Evolutionary conservation across 1,140 invertebrate genomes (phyloP), one percentile per base, ranked within the genome.

Genomic region (Drosophila teissieri): DNA sequence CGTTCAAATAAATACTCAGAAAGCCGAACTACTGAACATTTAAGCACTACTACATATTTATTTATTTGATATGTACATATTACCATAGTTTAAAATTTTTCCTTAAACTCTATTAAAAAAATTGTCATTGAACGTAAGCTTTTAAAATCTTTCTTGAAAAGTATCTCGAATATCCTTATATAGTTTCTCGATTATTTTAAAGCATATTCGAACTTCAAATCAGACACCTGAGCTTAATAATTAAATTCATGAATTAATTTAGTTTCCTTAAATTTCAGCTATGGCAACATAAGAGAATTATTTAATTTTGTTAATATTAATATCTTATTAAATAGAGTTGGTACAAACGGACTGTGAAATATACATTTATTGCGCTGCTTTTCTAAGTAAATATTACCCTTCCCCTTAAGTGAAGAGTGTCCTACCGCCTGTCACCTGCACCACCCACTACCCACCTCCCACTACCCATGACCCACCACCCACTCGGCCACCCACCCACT

Each of bases 341-440:
- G 11, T 17, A 7, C 15, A 17, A 5, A 22, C 1, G 22, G 4
- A n/a, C 2, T 27, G 27, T 3, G 14, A n/a, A 48, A 8, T n/a
- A 12, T 24, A 8, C n/a, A 15, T 24, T 4, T 48, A 24, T 14
- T 5, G 24, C 24, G 4, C 36, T 17, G 12, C 17, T 7, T 15
- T 36, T 12, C 49, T 52, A 52, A 36, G 17, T 36, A 52, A 52
- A 52, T 19, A 52, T 19, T 52, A 36, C 49, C 31, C 31, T 52
- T 36, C 12, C 31, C 15, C 11, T 17, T 52, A 36, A 14, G n/a
- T 52, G 49, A 44, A 36, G 37, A 53, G 31, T 37, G 60, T 52
- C 31, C 11, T 11, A 31, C 24, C n/a, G 48, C n/a, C 24, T 31
- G 48, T 34, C 55, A 64, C 61, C 78, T 63, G 72, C 73, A 52